These are phyloP conservation scores for Eremobia ochroleuca DNA, from an alignment of 2,888 invertebrate species.

Conservation along the genomic window DNA sequence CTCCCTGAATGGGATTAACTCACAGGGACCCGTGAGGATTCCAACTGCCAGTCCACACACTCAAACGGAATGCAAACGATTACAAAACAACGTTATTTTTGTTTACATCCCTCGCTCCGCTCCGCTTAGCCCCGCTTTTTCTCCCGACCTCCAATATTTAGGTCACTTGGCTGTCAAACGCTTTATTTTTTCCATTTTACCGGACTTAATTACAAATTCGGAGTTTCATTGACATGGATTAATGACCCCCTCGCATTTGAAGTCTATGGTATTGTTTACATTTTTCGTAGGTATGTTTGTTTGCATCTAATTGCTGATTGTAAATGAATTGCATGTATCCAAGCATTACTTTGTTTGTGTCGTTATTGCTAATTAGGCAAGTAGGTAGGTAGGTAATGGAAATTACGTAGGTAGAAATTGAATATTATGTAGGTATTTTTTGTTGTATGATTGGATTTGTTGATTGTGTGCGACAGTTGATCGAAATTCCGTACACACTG, in stretches of 20 bases:
- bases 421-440: not conserved
- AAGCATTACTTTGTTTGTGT: not conserved
- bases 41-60: slow-evolving; percentile 24
- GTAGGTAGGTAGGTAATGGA: not conserved
- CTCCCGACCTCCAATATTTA: slow-evolving; percentile 47
- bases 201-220: slow-evolving; percentile 67
- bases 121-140: slow-evolving; percentile 23
- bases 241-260: slow-evolving; percentile 58
- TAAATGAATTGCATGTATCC: slow-evolving; percentile 9
- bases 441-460: not conserved
- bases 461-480: not conserved
- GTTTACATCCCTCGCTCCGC: slow-evolving; percentile 17
- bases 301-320: slow-evolving; percentile 21
- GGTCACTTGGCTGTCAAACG: slow-evolving; percentile 65
- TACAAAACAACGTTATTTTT: slow-evolving; percentile 13
- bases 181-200: slow-evolving; percentile 62
- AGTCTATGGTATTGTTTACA: slow-evolving; percentile 56
- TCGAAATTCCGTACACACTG: too few species aligned
- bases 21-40: not conserved
- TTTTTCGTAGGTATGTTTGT: slow-evolving; percentile 21
- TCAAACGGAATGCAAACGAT: slow-evolving; percentile 36
- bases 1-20: slow-evolving; percentile 27
- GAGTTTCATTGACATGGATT: slow-evolving; percentile 69
- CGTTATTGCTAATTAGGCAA: not conserved
- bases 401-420: not conserved